These are phyloP conservation scores for Thumatha senex DNA, from an alignment of 2,888 invertebrate genomes.

Conservation along the genomic window DNA sequence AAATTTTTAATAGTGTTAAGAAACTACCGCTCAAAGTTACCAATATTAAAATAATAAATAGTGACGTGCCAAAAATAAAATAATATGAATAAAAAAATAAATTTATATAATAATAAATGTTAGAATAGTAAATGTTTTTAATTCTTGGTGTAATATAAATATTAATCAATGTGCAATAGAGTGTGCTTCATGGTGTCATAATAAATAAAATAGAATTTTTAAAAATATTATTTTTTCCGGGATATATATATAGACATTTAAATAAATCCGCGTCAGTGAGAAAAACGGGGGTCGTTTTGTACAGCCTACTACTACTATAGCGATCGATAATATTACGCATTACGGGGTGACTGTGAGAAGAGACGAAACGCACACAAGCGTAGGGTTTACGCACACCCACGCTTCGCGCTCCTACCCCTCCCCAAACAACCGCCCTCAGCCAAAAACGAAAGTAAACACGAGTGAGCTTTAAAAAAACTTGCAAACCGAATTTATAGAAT, in stretches of 20 bases:
- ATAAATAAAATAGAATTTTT: slow-evolving; percentile 3
- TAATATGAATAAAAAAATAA: slow-evolving; percentile 22
- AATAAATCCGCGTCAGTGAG: slow-evolving; percentile 61
- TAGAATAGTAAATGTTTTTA: slow-evolving; percentile 18
- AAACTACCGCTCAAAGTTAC: slow-evolving; percentile 47
- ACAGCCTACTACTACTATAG: slow-evolving; percentile 67
- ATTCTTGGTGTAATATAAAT: slow-evolving; percentile 15
- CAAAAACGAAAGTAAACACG: slow-evolving; percentile 68
- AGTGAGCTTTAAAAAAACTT: slow-evolving; percentile 70
- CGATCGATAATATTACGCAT: slow-evolving; percentile 84
- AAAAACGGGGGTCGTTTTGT: slow-evolving; percentile 56
- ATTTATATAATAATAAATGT: slow-evolving; percentile 26
- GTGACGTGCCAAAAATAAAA: slow-evolving; percentile 50
- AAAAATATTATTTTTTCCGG: slow-evolving; percentile 6
- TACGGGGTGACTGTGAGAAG: slow-evolving; percentile 66
- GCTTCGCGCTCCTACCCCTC: slow-evolving; percentile 50
- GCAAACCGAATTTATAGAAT: slow-evolving; percentile 79
- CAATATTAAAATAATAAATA: slow-evolving; percentile 15
- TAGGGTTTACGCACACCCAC: slow-evolving; percentile 51
- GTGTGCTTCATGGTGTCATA: slow-evolving; percentile 2
- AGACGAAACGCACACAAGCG: slow-evolving; percentile 54
- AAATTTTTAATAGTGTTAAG: slow-evolving; percentile 21
- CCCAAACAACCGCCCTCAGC: slow-evolving; percentile 47
- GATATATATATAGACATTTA: slow-evolving; percentile 50
- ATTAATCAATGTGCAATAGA: slow-evolving; percentile 23